Percentiles rank a stretch among this genome's conserved stretches.
phyloP scores from a whole-genome alignment of 1,140 invertebrate genomes.

The Coptotermes formosanus region DNA sequence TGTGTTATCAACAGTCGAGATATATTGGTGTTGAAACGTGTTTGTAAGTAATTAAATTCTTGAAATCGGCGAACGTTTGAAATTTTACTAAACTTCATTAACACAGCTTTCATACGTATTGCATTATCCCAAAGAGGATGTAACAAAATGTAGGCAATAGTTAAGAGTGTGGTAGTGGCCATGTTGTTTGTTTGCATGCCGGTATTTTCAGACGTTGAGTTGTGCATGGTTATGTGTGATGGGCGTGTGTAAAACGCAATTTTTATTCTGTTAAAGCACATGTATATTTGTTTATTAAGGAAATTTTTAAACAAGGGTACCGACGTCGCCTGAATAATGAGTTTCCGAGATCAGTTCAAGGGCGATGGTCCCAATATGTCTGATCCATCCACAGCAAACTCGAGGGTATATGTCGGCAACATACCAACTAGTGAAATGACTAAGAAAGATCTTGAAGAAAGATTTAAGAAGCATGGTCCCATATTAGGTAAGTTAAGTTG shows the following conservation, averaged over 20 bases:
- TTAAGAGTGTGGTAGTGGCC: not conserved
- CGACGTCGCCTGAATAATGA: not conserved
- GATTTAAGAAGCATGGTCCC: conserved; percentile 47
- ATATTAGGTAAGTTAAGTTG: conserved; percentile 44
- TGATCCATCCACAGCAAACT: conserved; percentile 28
- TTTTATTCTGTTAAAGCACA: not conserved
- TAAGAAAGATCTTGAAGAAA: conserved; percentile 43
- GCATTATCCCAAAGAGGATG: not conserved
- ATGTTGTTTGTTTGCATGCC: conserved; percentile 15
- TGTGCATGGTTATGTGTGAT: not conserved
- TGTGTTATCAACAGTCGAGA: no score
- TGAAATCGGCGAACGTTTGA: no score
- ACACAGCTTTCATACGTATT: no score
- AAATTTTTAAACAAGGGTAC: not conserved
- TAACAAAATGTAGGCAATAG: not conserved
- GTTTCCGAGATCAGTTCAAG: conserved; percentile 22
- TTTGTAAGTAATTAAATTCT: no score
- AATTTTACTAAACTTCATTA: no score
- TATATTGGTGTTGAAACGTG: no score
- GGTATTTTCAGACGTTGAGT: not conserved
- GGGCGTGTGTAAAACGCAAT: not conserved
- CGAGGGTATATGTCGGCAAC: conserved; percentile 37
- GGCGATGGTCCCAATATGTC: conserved; percentile 21
- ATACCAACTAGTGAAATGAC: conserved; percentile 43
- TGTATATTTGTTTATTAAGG: not conserved